A percentile compares a stretch with the other conserved stretches of the same genome.
Conservation (phyloP, 2,113 vertebrate species). For the Catharus fuscescens region DNA sequence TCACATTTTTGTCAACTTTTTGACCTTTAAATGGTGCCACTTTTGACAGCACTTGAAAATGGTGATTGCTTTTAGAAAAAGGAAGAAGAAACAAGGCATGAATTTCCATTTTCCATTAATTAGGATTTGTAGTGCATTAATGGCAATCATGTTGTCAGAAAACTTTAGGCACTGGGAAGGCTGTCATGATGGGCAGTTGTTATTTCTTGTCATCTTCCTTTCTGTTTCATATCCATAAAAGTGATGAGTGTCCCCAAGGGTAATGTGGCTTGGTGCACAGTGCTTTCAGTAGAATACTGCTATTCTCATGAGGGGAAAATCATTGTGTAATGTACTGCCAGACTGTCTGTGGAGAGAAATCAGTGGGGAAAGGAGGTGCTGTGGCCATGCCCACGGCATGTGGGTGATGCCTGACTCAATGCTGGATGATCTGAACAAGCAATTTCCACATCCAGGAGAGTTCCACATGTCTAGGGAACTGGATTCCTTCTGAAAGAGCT, state of each 20-base stretch:
- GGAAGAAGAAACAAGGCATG: background rate
- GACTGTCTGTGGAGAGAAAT: background rate
- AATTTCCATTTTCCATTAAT: constrained; percentile 10
- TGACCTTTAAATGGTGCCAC: constrained; percentile 8
- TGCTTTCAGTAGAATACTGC: background rate
- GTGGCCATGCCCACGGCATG: fast-evolving
- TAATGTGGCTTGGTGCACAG: background rate
- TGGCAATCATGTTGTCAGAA: constrained; percentile 29
- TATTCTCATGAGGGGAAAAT: background rate
- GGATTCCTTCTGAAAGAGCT: background rate
- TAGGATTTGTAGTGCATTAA: constrained; percentile 34
- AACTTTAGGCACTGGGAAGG: background rate
- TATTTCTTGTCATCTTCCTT: constrained; percentile 10
- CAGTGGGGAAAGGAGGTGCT: background rate
- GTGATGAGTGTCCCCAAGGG: background rate
- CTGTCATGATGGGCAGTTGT: background rate
- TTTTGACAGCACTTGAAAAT: constrained; percentile 23
- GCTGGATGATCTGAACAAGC: background rate
- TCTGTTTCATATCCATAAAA: background rate
- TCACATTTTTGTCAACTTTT: constrained; percentile 14
- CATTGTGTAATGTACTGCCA: background rate
- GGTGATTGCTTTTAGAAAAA: background rate
- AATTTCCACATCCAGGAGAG: background rate
- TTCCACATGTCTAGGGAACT: fast-evolving
- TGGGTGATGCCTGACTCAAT: background rate